phyloP scores from a whole-genome alignment of 1,140 invertebrate genomes.

The Campoletis sonorensis region DNA sequence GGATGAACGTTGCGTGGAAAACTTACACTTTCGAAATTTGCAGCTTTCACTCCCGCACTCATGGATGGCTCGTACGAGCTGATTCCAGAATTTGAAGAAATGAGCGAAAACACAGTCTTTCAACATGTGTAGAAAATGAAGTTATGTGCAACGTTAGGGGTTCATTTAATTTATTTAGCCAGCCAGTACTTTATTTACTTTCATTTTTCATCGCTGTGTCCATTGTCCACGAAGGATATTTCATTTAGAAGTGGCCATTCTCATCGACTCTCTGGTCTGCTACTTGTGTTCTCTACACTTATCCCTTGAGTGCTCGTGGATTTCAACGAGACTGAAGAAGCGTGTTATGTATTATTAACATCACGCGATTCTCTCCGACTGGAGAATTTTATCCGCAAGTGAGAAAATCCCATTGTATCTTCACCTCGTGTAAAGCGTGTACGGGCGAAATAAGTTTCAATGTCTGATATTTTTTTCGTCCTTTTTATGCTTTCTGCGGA shows the following conservation, averaged over 20 bases:
- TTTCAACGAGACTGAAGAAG: not conserved
- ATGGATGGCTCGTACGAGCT: no score
- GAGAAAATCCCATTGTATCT: not conserved
- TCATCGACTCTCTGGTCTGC: not conserved
- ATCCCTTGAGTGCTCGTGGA: not conserved
- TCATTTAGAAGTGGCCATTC: not conserved
- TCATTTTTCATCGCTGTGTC: not conserved
- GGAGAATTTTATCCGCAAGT: not conserved
- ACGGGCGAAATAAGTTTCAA: no score
- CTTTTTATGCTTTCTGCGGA: no score
- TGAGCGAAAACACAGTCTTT: no score
- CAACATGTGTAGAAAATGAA: no score
- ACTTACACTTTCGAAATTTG: no score
- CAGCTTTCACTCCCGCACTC: no score
- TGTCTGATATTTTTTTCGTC: no score
- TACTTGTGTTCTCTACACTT: not conserved
- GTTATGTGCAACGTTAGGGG: not conserved
- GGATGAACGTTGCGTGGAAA: no score
- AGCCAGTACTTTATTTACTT: not conserved
- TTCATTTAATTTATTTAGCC: not conserved
- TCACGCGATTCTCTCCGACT: not conserved
- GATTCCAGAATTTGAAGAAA: no score
- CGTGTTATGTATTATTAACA: not conserved
- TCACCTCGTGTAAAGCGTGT: no score
- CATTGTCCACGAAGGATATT: not conserved